Conservation (phyloP, 2,797 vertebrate genomes). For the Carcharodon carcharias region DNA sequence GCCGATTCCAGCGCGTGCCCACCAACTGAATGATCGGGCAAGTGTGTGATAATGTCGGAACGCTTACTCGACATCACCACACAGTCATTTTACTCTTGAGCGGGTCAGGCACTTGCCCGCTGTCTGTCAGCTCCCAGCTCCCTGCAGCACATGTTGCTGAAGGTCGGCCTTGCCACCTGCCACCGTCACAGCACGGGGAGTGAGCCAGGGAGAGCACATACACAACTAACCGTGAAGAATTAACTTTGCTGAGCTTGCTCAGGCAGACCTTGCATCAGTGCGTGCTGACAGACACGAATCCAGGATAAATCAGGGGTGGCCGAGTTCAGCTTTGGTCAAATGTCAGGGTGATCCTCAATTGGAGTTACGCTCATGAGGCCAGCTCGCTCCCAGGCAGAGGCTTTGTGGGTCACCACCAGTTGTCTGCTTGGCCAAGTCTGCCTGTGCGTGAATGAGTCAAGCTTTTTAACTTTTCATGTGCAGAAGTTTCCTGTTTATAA, state of each 20-base stretch:
- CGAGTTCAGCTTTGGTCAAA: neutral
- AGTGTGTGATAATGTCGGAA: no score
- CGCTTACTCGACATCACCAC: no score
- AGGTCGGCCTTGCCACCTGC: no score
- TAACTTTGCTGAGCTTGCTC: neutral
- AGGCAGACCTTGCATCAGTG: no score
- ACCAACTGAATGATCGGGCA: no score
- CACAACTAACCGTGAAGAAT: neutral
- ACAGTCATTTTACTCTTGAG: no score
- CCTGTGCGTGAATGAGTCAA: conserved; percentile 39
- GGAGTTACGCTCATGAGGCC: neutral
- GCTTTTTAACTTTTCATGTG: conserved; percentile 42
- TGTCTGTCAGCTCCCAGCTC: neutral
- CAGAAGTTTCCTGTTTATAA: conserved; percentile 52
- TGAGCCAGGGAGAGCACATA: neutral
- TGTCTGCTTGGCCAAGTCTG: neutral
- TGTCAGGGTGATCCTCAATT: neutral
- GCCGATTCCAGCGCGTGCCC: no score
- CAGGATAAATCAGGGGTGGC: neutral
- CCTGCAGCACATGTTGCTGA: neutral
- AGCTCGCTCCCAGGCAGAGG: neutral
- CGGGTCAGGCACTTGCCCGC: neutral
- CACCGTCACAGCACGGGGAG: neutral
- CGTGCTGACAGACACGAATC: neutral
- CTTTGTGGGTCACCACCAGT: neutral